Base-by-base conservation (phyloP, 2,797 vertebrate genomes). In the Crocodylus rhombifer region DNA sequence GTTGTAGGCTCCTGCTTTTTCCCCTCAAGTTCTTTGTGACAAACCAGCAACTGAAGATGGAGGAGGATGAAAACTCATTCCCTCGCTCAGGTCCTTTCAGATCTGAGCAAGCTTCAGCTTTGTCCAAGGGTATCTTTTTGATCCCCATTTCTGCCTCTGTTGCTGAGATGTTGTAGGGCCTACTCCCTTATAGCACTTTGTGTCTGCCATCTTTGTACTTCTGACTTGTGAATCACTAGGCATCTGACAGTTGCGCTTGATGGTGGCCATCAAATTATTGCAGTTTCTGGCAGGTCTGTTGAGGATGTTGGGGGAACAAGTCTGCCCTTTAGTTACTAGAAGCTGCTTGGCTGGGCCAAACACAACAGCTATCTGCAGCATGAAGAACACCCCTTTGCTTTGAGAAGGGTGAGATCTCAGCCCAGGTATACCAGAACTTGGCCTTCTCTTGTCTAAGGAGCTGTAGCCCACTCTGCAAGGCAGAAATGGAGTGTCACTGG, bases 301-400 rank as follows among this genome's bases (percentile, higher is more conserved):
- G 9, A 51, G 42, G 42, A 9, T 51, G 42, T 51, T 51, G 42
- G 42, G 42, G 10, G 42, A 51, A 51, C 42, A 51, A 51, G 10
- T 9, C 42, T 51, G 42, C 42, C 42, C 42, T 51, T 51, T 51
- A 51, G 9, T 10, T 51, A 51, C 0, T 0, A 21, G 56, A 56
- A 21, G 25, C 65, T 77, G 56, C 75, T 74, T 13, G 2, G 30
- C 77, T 42, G 67, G 75, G 73, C 57, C 75, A 57, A 56, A 5
- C 80, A 61, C 4, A 7, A 81, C 18, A 14, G 18, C 60, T 63
- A 7, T 15, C 28, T 65, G 63, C 36, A 21, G 77, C 26, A 65
- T 0, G 30, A 76, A 76, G 30, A 51, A 56, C 75, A 71, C 76
- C 26, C 6, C 14, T 20, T 42, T 33, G 79, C 65, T 57, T 14